Conservation (phyloP, 2,888 invertebrate genomes). For the Tromatobia lineatoria region DNA sequence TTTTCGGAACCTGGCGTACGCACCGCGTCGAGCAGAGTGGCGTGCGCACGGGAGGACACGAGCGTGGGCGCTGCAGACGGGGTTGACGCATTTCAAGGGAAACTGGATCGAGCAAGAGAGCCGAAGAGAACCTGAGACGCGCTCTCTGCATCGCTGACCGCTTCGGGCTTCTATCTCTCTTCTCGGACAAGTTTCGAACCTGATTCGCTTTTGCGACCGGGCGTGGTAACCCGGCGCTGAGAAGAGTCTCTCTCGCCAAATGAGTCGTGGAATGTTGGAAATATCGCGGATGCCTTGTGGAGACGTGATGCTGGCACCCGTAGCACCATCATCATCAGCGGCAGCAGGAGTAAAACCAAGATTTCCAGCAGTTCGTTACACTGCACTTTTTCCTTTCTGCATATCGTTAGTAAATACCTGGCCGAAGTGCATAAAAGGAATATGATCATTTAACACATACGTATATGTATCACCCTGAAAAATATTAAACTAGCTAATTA, state of each 20-base stretch:
- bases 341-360: constrained; percentile 1
- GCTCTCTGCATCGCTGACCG: constrained; percentile 16
- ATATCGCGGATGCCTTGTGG: constrained; percentile 67
- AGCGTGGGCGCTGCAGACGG: constrained; percentile 75
- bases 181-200: constrained; percentile 66
- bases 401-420: constrained; percentile 32
- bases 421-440: not conserved
- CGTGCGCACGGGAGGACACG: constrained; percentile 39
- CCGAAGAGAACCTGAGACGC: constrained; percentile 44
- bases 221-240: constrained; percentile 64
- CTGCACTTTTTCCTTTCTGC: constrained; percentile 19
- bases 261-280: constrained; percentile 76
- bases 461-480: constrained; percentile 23
- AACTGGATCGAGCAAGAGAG: constrained; percentile 74
- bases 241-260: constrained; percentile 68
- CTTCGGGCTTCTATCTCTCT: constrained; percentile 35
- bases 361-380: constrained; percentile 50
- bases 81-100: constrained; percentile 76
- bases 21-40: constrained; percentile 39
- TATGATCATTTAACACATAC: constrained; percentile 6
- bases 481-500: constrained; percentile 62
- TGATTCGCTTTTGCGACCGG: constrained; percentile 66
- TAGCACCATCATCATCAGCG: constrained; percentile 30
- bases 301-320: constrained; percentile 43
- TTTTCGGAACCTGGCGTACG: constrained; percentile 38